Base-by-base conservation (phyloP, 30 jellyfish, hydroid and myxozoan genomes). In the Catostylus mosaicus region DNA sequence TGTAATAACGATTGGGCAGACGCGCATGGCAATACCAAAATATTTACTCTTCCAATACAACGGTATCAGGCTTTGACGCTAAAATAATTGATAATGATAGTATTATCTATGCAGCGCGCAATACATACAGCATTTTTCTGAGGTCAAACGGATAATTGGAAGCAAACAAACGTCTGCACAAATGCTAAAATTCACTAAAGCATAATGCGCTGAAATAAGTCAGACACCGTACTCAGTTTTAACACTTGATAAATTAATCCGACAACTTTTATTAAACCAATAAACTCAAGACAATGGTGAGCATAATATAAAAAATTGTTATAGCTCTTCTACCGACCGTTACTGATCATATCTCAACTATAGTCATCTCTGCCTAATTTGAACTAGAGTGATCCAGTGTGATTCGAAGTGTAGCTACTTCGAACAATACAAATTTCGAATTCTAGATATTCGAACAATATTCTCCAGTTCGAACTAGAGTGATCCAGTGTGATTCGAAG, bases 131-230 rank as follows among this genome's bases (percentile, higher is more conserved):
- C 71, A 59, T 23, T 59, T n/a, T 23, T 23, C n/a, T 3, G 71
- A 59, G 71, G 71, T 59, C 71, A 59, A 59, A 59, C 0, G 71
- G 71, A 59, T 59, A 22, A 59, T 22, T 6, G 0, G n/a, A 22
- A 59, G 71, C 63, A 50, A 50, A 50, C 63, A 50, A 0, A 50
- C 63, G 63, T 50, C 63, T 50, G 20, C 4, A 50, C 4, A 9
- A 50, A 50, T 0, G 63, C 24, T 9, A 50, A 50, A 10, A 40
- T 27, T 9, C 24, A 0, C 63, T 50, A 23, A 7, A 20, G 24
- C n/a, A 37, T 12, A 59, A 59, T 27, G 4, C 37, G 18, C 38
- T 0, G 26, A 59, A 23, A 18, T 22, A 26, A 22, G n/a, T 4
- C 36, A 59, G 36, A 22, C 29, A 52, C 26, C 19, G 30, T 19